A percentile compares a stretch with the other conserved stretches of the same genome.
Evolutionary conservation across 2,888 invertebrate species (phyloP).

Genomic region (Acronicta aceris): DNA sequence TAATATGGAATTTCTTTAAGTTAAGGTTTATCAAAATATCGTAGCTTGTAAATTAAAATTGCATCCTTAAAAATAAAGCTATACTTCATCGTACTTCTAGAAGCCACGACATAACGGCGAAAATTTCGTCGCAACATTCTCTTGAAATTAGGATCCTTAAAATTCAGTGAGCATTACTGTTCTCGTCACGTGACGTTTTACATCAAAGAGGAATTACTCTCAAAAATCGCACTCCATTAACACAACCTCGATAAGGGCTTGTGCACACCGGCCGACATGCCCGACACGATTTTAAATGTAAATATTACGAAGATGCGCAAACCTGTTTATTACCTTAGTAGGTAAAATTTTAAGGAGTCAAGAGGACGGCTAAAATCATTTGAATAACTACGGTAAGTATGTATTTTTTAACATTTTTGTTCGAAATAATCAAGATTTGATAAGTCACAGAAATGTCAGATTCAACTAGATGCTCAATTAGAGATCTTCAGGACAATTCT

Average conservation of each 20-base stretch:
- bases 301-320: slow-evolving; percentile 35
- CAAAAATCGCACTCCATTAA: slow-evolving; percentile 59
- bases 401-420: no score
- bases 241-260: slow-evolving; percentile 39
- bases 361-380: no score
- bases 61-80: neutral
- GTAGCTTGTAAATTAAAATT: neutral
- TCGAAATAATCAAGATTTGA: no score
- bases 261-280: slow-evolving; percentile 25
- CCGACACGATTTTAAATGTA: slow-evolving; percentile 30
- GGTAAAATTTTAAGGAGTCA: slow-evolving; percentile 1
- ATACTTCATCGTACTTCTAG: neutral
- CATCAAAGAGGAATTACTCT: slow-evolving; percentile 62
- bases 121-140: slow-evolving; percentile 1
- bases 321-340: slow-evolving; percentile 2
- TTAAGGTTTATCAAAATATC: neutral
- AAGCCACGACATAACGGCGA: neutral
- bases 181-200: slow-evolving; percentile 58
- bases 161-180: slow-evolving; percentile 44
- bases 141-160: slow-evolving; percentile 9
- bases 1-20: no score
- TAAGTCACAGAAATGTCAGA: no score
- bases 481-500: no score
- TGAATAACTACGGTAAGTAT: no score
- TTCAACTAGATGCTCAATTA: neutral